Evolutionary conservation across 2,888 invertebrate species (phyloP).

Genomic region (Eurytoma adleriae): DNA sequence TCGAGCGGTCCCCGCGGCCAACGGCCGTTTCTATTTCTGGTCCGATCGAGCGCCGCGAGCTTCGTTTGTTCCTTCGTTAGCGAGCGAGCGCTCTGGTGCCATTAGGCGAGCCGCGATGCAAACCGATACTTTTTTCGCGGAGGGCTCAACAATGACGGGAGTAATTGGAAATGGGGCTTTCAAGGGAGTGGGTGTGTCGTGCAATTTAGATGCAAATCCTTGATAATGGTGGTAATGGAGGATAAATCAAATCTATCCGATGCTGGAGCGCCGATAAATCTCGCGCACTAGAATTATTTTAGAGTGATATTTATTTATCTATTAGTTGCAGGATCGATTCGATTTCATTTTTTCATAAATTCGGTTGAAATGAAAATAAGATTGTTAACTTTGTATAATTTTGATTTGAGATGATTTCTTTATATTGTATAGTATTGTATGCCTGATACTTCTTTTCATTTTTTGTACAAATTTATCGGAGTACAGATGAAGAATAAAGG

Average conservation of each 20-base stretch:
- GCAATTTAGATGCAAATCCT: constrained; percentile 25
- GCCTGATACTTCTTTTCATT: too few relatives aligned
- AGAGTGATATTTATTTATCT: too few relatives aligned
- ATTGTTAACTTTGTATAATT: too few relatives aligned
- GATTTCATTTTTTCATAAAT: too few relatives aligned
- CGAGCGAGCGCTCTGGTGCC: background rate
- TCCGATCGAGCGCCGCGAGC: background rate
- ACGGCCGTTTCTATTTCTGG: background rate
- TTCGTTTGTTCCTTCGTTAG: constrained; percentile 4
- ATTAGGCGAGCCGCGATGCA: background rate
- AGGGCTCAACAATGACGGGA: background rate
- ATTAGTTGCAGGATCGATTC: too few relatives aligned
- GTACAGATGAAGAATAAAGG: too few relatives aligned
- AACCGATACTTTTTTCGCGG: constrained; percentile 2
- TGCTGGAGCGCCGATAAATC: background rate
- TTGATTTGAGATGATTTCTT: too few relatives aligned
- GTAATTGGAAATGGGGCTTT: background rate
- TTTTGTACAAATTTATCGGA: too few relatives aligned
- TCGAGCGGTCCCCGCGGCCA: constrained; percentile 4
- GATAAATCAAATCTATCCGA: constrained; percentile 26
- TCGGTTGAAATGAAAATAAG: too few relatives aligned
- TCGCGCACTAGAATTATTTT: background rate
- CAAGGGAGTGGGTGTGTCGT: background rate
- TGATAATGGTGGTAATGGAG: constrained; percentile 24
- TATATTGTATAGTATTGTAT: too few relatives aligned